A percentile compares a stretch with the other conserved stretches of the same genome.
These are phyloP conservation scores for Spheniscus mendiculus DNA, from an alignment of 2,113 vertebrate genomes.

Conservation along the genomic window DNA sequence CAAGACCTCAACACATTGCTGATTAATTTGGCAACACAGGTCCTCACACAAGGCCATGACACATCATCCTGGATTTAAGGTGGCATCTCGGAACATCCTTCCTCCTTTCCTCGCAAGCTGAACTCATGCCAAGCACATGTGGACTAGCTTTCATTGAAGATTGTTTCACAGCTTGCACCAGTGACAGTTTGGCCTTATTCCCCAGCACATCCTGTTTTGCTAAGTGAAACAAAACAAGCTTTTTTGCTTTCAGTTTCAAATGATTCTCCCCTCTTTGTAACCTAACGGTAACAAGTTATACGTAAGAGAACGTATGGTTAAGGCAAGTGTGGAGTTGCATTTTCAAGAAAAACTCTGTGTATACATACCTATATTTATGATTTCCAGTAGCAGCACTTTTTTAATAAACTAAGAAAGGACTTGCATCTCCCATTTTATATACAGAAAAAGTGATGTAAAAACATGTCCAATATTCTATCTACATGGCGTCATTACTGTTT, in stretches of 20 bases:
- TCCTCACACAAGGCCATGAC: not conserved
- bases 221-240: not conserved
- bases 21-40: not conserved
- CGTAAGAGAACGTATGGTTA: fast-evolving
- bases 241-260: not conserved
- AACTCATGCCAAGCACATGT: not conserved
- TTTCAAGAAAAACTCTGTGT: not conserved
- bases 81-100: not conserved
- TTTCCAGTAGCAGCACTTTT: not conserved
- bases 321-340: not conserved
- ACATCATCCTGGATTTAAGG: not conserved
- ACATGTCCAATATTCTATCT: not conserved
- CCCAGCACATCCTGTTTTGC: not conserved
- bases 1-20: not conserved
- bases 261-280: not conserved
- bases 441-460: not conserved
- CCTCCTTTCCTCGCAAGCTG: not conserved
- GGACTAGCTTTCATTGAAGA: not conserved
- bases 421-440: not conserved
- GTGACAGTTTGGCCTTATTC: not conserved
- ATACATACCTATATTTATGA: fast-evolving
- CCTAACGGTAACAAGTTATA: not conserved
- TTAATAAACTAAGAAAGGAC: not conserved
- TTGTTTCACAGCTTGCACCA: not conserved
- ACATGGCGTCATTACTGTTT: not conserved